These are phyloP conservation scores for Luperina nickerlii DNA, from an alignment of 2,888 invertebrate genomes.

Conservation along the genomic window DNA sequence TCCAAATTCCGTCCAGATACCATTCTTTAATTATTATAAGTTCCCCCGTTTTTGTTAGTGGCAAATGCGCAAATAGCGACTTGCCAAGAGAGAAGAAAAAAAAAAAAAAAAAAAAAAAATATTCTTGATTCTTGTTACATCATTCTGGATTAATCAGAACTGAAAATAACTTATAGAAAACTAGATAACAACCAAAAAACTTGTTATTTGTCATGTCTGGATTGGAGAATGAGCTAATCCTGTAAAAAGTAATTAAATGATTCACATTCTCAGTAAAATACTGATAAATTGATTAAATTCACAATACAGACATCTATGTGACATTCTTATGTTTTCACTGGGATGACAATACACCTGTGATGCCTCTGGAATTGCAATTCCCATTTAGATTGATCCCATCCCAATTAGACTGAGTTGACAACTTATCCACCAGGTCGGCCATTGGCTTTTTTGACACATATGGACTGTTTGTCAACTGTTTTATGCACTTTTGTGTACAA, in stretches of 20 bases:
- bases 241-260: not conserved
- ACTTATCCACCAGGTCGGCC: not conserved
- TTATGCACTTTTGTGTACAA: not conserved
- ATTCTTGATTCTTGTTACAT: slow-evolving; percentile 17
- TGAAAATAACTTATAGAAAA: not conserved
- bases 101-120: too few species aligned
- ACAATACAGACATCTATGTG: not conserved
- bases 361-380: not conserved
- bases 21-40: too few species aligned
- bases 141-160: not conserved
- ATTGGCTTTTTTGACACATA: not conserved
- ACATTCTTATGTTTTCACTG: not conserved
- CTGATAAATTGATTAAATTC: not conserved
- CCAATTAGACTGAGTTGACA: too few species aligned
- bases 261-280: not conserved
- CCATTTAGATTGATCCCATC: too few species aligned
- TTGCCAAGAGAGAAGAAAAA: too few species aligned
- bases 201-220: not conserved
- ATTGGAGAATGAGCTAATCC: not conserved
- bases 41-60: too few species aligned
- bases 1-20: too few species aligned
- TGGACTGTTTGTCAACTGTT: not conserved
- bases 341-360: not conserved
- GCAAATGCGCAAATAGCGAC: too few species aligned
- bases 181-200: not conserved